Percentiles rank a stretch among this genome's conserved stretches.
Conservation (phyloP, 1,140 invertebrate genomes). For the Lasioglossum albipes region DNA sequence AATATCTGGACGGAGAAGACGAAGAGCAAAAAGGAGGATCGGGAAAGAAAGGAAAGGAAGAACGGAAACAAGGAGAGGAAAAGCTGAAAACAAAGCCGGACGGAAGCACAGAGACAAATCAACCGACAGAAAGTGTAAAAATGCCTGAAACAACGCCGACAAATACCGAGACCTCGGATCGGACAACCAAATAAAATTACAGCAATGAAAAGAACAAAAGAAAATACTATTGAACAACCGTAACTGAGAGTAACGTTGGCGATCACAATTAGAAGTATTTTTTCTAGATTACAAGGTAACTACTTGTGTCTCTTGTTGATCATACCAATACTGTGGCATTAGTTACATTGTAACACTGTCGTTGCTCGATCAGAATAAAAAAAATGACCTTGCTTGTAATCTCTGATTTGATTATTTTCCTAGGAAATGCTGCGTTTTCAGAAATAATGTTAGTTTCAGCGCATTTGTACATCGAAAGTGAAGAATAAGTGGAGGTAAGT, state of each 20-base stretch:
- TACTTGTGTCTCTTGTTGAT: conserved; percentile 28
- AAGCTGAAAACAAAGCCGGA: neutral
- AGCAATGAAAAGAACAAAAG: neutral
- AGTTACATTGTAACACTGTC: conserved; percentile 23
- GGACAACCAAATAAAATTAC: neutral
- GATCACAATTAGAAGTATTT: conserved; percentile 15
- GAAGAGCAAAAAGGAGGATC: conserved; percentile 24
- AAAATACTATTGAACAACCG: neutral
- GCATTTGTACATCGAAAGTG: too few species aligned
- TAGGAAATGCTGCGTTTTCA: neutral
- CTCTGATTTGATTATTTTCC: neutral
- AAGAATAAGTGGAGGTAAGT: too few species aligned
- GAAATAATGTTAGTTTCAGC: neutral
- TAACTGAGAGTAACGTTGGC: neutral
- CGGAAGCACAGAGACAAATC: neutral
- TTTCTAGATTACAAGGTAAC: conserved; percentile 12
- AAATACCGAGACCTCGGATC: neutral
- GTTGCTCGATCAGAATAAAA: conserved; percentile 54
- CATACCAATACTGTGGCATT: conserved; percentile 28
- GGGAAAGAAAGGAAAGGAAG: conserved; percentile 1
- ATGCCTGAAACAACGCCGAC: neutral
- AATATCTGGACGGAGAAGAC: conserved; percentile 85
- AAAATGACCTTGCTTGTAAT: conserved; percentile 1
- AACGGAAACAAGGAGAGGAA: neutral
- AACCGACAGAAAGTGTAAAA: neutral